Evolutionary conservation across 2,888 invertebrate species (phyloP), one percentile per base, ranked within the genome.

Genomic region (Coecobrya sp.): DNA sequence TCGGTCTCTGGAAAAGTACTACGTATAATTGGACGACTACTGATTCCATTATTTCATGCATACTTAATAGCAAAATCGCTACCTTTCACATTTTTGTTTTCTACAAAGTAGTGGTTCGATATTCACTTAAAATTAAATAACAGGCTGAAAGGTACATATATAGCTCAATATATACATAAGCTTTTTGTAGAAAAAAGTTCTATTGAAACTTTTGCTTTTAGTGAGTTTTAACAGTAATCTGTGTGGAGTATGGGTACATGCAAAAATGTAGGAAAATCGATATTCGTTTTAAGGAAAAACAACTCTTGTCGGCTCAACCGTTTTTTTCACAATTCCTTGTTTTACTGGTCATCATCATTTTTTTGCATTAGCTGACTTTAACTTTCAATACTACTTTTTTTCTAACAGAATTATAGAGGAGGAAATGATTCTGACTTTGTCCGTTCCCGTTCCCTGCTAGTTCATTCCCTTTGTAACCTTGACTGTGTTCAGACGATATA

Each of bases 401-500:
- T 36, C 36, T 7, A 36, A 36, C 36, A 7, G 36, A 59, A 59
- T 59, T 59, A 19, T 8, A 22, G 19, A 59, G 7, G 19, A 59
- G n/a, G 59, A 59, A 59, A 49, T 3, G 49, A 49, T 10, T 49
- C 19, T 59, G 59, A 59, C 59, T 59, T 59, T 59, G n/a, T 59
- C n/a, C n/a, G 3, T 11, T 55, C n/a, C 36, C 16, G 8, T 59
- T 19, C 19, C 19, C 16, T 19, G 13, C 2, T 76, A 49, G 45
- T 76, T 76, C 76, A 81, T 55, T 81, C 81, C 4, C 81, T 52
- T n/a, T 16, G 10, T 27, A 81, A 81, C 81, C 81, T 81, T 81
- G 52, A 49, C 13, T 81, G 10, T 68, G 68, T 62, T 3, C 25
- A 25, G 59, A 7, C 25, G 19, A 27, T 7, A n/a, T 4, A 8